Percentiles rank a stretch among this genome's conserved stretches.
Evolutionary conservation across 1,140 invertebrate genomes (phyloP).

Genomic region (Meteorus sp.): DNA sequence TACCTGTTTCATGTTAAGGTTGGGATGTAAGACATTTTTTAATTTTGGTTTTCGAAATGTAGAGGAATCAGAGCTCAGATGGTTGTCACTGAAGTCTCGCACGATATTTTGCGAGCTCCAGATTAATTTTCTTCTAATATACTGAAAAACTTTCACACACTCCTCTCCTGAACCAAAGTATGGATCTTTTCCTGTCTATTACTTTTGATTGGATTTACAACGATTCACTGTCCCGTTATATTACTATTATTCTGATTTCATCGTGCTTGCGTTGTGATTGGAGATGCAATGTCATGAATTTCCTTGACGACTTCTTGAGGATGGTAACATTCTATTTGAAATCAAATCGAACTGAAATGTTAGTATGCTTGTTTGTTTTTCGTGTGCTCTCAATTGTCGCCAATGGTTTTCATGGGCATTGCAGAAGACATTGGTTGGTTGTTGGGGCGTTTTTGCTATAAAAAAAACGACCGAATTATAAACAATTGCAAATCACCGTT

Average conservation of each 20-base stretch:
- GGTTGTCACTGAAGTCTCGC: constrained; percentile 57
- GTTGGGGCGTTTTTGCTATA: constrained; percentile 16
- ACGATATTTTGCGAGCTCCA: constrained; percentile 49
- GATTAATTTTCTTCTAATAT: constrained; percentile 47
- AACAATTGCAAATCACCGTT: constrained; percentile 20
- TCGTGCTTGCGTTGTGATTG: constrained; percentile 45
- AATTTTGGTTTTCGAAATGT: constrained; percentile 52
- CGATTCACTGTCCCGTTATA: constrained; percentile 41
- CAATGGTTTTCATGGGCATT: constrained; percentile 43
- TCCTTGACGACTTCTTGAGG: constrained; percentile 21
- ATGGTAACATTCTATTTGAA: no score
- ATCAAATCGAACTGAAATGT: no score
- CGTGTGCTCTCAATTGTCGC: constrained; percentile 23
- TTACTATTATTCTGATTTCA: no score
- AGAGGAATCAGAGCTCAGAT: constrained; percentile 61
- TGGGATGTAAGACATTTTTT: constrained; percentile 59
- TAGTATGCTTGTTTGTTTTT: neutral
- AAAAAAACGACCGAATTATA: neutral
- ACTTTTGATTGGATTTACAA: constrained; percentile 47
- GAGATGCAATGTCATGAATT: constrained; percentile 44
- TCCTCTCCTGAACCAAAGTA: constrained; percentile 60
- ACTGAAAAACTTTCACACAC: constrained; percentile 53
- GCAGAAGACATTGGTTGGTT: constrained; percentile 40
- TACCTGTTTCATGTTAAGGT: constrained; percentile 52
- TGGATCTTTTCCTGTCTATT: no score